phyloP scores from a whole-genome alignment of 2,113 vertebrate species.

The Bubalus kerabau region DNA sequence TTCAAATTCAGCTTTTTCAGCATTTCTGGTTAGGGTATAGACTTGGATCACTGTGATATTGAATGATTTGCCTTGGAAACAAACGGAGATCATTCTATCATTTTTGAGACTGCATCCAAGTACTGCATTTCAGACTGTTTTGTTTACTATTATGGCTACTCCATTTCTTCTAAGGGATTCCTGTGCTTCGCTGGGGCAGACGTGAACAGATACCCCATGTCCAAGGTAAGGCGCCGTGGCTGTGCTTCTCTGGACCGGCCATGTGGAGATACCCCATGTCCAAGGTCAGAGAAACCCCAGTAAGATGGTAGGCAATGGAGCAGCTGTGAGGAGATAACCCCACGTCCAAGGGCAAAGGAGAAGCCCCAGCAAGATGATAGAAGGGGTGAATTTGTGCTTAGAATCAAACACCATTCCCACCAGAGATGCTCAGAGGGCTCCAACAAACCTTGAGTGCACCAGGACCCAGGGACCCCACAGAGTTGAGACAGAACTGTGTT shows the following conservation, averaged over 20 bases:
- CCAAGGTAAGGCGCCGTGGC: rapidly evolving
- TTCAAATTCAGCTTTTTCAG: background rate
- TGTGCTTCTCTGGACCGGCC: rapidly evolving
- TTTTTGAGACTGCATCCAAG: background rate
- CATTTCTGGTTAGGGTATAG: background rate
- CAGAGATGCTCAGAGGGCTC: background rate
- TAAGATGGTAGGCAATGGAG: background rate
- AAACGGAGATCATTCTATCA: background rate
- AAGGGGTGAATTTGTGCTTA: background rate
- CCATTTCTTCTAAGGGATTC: background rate
- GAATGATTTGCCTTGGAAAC: background rate
- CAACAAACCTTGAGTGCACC: rapidly evolving
- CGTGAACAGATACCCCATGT: rapidly evolving
- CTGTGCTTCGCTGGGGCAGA: background rate
- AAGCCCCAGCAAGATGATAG: background rate
- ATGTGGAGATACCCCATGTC: background rate
- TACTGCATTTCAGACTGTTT: background rate
- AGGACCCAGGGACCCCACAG: background rate
- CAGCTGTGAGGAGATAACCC: background rate
- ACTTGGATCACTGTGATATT: background rate
- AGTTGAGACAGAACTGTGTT: background rate
- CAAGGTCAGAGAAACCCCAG: background rate
- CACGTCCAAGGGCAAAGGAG: background rate
- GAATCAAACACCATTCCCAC: background rate
- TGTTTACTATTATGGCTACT: background rate